phyloP scores from a whole-genome alignment of 2,113 vertebrate genomes.

The Grammomys surdaster region DNA sequence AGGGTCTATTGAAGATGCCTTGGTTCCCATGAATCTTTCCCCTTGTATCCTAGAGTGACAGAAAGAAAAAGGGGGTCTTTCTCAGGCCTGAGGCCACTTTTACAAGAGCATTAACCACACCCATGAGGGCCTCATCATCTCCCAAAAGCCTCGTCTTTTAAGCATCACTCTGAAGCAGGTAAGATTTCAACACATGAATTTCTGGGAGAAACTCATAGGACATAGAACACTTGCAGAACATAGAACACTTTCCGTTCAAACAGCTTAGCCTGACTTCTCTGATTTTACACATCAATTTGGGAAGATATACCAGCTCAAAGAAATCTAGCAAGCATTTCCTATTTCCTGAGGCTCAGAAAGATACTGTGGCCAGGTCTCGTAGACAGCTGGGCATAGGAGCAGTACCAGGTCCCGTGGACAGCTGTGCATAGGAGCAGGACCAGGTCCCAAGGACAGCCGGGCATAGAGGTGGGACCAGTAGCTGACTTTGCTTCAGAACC shows the following conservation, averaged over 20 bases:
- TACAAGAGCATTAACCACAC: neutral
- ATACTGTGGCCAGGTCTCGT: neutral
- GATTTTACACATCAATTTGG: neutral
- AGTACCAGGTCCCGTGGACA: fast-evolving
- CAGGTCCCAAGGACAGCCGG: neutral
- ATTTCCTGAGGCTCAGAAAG: neutral
- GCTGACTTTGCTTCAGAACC: neutral
- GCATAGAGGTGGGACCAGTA: no score
- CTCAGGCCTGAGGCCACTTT: neutral
- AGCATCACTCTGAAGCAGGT: neutral
- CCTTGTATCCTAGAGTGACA: neutral
- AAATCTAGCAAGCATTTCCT: neutral
- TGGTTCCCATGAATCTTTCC: neutral
- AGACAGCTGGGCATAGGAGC: neutral
- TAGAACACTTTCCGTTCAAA: neutral
- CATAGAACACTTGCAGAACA: no score
- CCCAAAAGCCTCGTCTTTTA: neutral
- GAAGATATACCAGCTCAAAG: neutral
- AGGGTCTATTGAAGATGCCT: neutral
- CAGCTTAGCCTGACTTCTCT: neutral
- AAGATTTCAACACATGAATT: neutral
- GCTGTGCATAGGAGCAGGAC: neutral
- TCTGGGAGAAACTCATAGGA: no score
- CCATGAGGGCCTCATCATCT: neutral
- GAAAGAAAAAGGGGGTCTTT: neutral